A percentile compares a stretch with the other conserved stretches of the same genome.
Evolutionary conservation across 2,888 invertebrate genomes (phyloP).

Genomic region (Thymelicus acteon): DNA sequence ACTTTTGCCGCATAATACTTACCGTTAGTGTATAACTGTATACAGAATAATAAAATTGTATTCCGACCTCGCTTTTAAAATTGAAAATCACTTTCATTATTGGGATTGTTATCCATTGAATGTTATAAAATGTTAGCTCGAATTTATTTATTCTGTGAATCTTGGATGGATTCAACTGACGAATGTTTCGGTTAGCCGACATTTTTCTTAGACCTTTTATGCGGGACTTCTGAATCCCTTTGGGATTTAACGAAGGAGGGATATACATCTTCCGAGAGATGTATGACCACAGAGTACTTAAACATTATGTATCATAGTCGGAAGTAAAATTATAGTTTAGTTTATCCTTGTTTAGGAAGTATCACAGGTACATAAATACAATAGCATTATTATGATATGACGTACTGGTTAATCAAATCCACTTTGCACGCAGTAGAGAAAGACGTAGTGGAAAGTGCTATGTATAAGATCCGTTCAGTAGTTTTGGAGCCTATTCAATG

Average conservation of each 20-base stretch:
- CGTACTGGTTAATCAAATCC: too few species aligned
- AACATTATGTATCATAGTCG: background rate
- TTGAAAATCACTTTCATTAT: background rate
- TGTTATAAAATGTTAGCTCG: background rate
- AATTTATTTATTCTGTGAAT: slow-evolving; percentile 10
- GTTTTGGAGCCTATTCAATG: too few species aligned
- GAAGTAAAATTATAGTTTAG: background rate
- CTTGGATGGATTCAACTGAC: background rate
- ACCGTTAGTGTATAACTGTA: background rate
- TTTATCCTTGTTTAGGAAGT: background rate
- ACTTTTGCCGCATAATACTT: background rate
- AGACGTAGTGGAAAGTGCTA: too few species aligned
- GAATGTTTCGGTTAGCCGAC: slow-evolving; percentile 15
- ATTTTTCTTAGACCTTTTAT: slow-evolving; percentile 25
- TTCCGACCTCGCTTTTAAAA: background rate
- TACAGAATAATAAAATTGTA: background rate
- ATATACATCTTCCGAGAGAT: slow-evolving; percentile 11
- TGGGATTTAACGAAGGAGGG: background rate
- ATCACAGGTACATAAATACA: background rate
- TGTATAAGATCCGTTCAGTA: too few species aligned
- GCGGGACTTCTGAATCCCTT: slow-evolving; percentile 9
- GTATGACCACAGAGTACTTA: background rate
- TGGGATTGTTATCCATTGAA: slow-evolving; percentile 8
- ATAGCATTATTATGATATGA: too few species aligned
- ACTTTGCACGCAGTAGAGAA: too few species aligned